phyloP scores from a whole-genome alignment of 2,113 vertebrate genomes.

The Austrofundulus limnaeus region DNA sequence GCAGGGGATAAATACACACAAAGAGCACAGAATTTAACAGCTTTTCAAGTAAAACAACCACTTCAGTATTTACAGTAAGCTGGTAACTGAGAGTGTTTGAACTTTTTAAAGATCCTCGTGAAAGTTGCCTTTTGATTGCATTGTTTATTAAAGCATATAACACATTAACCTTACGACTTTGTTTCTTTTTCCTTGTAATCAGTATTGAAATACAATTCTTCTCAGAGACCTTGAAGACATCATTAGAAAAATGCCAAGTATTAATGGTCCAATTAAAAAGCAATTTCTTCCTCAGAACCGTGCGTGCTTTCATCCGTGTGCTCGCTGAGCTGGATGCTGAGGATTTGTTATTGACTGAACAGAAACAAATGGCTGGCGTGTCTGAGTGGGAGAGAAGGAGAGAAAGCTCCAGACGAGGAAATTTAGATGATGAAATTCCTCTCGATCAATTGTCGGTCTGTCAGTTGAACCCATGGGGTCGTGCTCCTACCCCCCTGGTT shows the following conservation, averaged over 20 bases:
- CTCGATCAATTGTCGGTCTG: conserved; percentile 11
- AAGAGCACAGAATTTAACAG: too few relatives aligned
- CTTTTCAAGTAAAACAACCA: too few relatives aligned
- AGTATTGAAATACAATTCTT: background rate
- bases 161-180: background rate
- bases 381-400: conserved; percentile 11
- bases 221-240: background rate
- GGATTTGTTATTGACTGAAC: conserved; percentile 26
- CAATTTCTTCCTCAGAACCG: conserved; percentile 1
- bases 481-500: background rate
- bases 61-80: background rate
- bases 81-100: background rate
- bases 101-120: background rate
- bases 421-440: conserved; percentile 23
- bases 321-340: background rate
- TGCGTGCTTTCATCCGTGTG: background rate
- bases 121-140: background rate
- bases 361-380: conserved; percentile 1
- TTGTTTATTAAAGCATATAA: background rate
- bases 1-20: too few relatives aligned
- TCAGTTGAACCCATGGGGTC: conserved; percentile 5
- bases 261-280: background rate
- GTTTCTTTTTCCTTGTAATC: conserved; percentile 5
- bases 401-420: background rate
- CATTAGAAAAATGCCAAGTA: background rate